A percentile compares a stretch with the other conserved stretches of the same genome.
Conservation (phyloP, 2,888 invertebrate genomes). For the Amphipyra tragopoginis region DNA sequence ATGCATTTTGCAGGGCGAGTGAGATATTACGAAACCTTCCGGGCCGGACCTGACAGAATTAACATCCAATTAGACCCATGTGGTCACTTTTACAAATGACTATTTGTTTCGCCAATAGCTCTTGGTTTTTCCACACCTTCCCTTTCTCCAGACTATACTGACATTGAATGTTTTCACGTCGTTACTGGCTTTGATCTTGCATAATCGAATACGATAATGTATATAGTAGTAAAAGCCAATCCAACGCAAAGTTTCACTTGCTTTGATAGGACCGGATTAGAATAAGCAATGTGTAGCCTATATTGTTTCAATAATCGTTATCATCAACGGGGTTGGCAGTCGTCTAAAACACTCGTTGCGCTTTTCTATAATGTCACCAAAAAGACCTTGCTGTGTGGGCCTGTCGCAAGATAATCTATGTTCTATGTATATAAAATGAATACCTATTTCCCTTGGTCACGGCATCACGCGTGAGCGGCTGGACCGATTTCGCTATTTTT, state of each 20-base stretch:
- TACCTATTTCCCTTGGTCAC: no score
- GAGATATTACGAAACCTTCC: constrained; percentile 1
- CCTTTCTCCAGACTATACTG: constrained; percentile 8
- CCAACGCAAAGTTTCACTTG: background rate
- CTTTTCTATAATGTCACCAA: no score
- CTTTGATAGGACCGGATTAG: background rate
- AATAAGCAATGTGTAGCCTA: background rate
- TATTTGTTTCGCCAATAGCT: constrained; percentile 2
- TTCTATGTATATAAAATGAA: no score
- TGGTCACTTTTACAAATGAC: constrained; percentile 2
- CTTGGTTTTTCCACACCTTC: constrained; percentile 15
- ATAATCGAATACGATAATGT: background rate
- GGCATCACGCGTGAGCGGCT: no score
- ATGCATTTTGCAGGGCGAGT: background rate
- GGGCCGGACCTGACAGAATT: constrained; percentile 4
- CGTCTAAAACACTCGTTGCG: no score
- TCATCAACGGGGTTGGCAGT: no score
- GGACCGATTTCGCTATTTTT: no score
- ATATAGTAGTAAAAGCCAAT: background rate
- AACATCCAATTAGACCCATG: background rate
- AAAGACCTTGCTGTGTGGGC: no score
- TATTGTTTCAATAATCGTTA: no score
- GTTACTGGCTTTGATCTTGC: constrained; percentile 5
- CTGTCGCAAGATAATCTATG: no score
- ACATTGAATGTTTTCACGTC: constrained; percentile 21